Evolutionary conservation across 2,888 invertebrate species (phyloP), one percentile per base, ranked within the genome.

Genomic region (Maniola hyperantus): DNA sequence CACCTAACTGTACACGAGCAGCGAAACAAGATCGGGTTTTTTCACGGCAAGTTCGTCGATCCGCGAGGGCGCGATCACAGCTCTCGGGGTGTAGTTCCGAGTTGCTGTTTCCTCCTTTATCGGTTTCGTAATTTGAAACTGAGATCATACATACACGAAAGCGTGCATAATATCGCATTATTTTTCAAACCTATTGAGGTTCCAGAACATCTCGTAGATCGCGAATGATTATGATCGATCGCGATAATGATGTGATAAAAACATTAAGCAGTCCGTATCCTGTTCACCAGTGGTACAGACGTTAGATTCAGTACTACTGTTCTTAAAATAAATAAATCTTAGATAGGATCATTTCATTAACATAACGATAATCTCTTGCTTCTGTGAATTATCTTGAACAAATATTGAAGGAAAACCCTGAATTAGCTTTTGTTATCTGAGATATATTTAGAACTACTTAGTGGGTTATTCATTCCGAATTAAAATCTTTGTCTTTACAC

Each of bases 21-120:
- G 82, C 86, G 85, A 85, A 90, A 88, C 86, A 83, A 89, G 87
- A 91, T 90, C 88, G 85, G 83, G 86, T 89, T 91, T 89, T 89
- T 89, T 85, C 83, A 83, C 79, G 75, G 80, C 82, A 86, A 83
- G 88, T 88, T 87, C 88, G 90, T 84, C 83, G 87, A 83, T 90
- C 86, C 84, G 81, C 78, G 79, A 84, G 83, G 83, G 80, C 77
- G 77, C 74, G 71, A 67, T 75, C 66, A 68, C 68, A 72, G 65
- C 39, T 58, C 78, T 77, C 82, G 80, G 83, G 84, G 80, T 84
- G 82, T 76, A 82, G 78, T 76, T 77, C 76, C 74, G 74, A 65
- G 69, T 73, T 46, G 60, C 20, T 48, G 69, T 62, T 71, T 71
- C 70, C 70, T 71, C 54, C 62, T 67, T 51, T 26, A 20, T 51